Percentiles rank a stretch among this genome's conserved stretches.
Evolutionary conservation across 2,888 invertebrate genomes (phyloP).

Genomic region (Leptarthrus brevirostris): DNA sequence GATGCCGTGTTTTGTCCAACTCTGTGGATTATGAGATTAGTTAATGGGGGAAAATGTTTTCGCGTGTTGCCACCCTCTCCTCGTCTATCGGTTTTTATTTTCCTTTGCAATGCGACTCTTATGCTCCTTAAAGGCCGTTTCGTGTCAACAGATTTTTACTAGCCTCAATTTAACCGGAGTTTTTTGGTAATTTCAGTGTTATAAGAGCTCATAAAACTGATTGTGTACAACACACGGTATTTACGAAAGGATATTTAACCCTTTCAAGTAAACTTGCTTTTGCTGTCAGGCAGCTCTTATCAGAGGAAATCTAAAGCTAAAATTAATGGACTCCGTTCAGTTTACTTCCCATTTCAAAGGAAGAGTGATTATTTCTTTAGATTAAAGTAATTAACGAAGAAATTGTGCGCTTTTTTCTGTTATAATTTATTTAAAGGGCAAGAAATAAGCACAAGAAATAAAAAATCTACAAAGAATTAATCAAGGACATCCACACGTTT

Average conservation of each 20-base stretch:
- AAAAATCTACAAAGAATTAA: too few relatives aligned
- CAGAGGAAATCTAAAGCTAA: conserved; percentile 25
- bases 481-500: too few relatives aligned
- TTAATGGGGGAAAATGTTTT: conserved; percentile 54
- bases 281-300: conserved; percentile 25
- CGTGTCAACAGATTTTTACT: conserved; percentile 48
- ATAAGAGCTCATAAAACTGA: conserved; percentile 38
- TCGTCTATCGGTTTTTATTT: neutral
- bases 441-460: too few relatives aligned
- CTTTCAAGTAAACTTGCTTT: conserved; percentile 23
- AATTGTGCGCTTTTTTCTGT: too few relatives aligned
- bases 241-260: conserved; percentile 42
- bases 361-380: too few relatives aligned
- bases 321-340: conserved; percentile 15
- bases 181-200: conserved; percentile 10
- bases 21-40: conserved; percentile 53
- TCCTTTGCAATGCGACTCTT: conserved; percentile 14
- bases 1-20: conserved; percentile 53
- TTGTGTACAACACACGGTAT: conserved; percentile 42
- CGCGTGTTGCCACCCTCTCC: conserved; percentile 50
- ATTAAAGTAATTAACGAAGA: too few relatives aligned
- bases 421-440: too few relatives aligned
- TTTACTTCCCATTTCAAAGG: too few relatives aligned
- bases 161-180: conserved; percentile 4
- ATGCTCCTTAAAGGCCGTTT: conserved; percentile 49